phyloP scores from a whole-genome alignment of 2,888 invertebrate species.

The Desoria tigrina region DNA sequence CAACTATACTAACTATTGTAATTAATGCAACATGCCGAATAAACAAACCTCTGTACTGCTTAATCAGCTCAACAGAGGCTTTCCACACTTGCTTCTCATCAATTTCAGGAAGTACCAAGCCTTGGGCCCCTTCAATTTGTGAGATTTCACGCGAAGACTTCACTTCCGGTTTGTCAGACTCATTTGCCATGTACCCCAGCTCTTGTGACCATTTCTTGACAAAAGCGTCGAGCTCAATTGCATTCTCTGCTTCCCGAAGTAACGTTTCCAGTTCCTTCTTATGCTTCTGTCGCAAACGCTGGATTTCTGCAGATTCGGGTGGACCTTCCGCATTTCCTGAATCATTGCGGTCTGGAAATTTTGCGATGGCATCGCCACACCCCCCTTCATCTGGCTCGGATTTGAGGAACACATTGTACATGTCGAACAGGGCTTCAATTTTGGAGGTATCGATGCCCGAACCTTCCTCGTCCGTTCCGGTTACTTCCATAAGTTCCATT shows the following conservation, averaged over 20 bases:
- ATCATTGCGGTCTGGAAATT: too few relatives aligned
- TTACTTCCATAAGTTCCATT: neutral
- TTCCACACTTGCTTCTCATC: slow-evolving; percentile 32
- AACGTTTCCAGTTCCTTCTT: slow-evolving; percentile 21
- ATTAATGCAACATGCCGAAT: neutral
- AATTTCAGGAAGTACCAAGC: neutral
- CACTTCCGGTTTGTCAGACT: slow-evolving; percentile 1
- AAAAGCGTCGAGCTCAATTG: slow-evolving; percentile 26
- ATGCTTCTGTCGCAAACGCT: slow-evolving; percentile 12
- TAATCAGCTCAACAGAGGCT: slow-evolving; percentile 27
- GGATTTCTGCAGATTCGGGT: slow-evolving; percentile 8
- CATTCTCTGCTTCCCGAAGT: slow-evolving; percentile 30
- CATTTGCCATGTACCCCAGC: slow-evolving; percentile 14
- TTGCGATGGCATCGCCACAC: slow-evolving; percentile 23
- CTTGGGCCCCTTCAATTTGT: neutral
- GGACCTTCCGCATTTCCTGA: neutral
- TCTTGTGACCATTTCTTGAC: slow-evolving; percentile 32
- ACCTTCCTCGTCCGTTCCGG: neutral
- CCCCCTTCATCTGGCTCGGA: slow-evolving; percentile 8
- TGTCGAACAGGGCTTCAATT: slow-evolving; percentile 24
- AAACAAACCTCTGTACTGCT: slow-evolving; percentile 22
- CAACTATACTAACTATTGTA: neutral
- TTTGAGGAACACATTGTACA: slow-evolving; percentile 27
- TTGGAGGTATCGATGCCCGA: slow-evolving; percentile 18
- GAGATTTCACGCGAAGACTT: neutral